Conservation (phyloP, 92 coral and sea anemone species). For the Blastomussa wellsi region DNA sequence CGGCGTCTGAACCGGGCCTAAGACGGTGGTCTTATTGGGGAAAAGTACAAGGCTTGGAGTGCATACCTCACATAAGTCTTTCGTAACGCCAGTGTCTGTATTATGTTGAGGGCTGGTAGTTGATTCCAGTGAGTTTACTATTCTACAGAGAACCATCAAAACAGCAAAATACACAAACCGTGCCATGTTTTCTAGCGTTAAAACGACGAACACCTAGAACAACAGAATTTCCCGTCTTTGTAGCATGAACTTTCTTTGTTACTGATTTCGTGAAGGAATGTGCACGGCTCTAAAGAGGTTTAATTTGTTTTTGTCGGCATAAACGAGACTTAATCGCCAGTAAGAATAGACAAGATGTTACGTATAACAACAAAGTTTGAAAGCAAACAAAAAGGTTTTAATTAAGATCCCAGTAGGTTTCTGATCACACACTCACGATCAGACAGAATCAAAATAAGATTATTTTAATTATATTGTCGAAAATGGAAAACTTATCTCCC, state of each 20-base stretch:
- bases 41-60: too few species aligned
- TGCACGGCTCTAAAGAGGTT: neutral
- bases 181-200: neutral
- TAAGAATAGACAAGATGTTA: too few species aligned
- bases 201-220: neutral
- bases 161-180: neutral
- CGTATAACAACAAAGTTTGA: too few species aligned
- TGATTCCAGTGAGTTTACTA: neutral
- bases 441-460: too few species aligned
- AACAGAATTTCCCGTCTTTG: neutral
- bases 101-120: constrained; percentile 4
- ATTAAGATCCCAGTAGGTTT: too few species aligned
- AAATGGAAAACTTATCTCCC: too few species aligned
- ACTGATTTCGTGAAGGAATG: neutral
- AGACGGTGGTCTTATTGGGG: too few species aligned
- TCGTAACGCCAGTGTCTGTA: neutral
- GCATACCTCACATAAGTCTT: neutral
- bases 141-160: neutral
- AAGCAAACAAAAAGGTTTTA: too few species aligned
- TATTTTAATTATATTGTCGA: too few species aligned
- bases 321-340: too few species aligned
- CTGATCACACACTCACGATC: too few species aligned
- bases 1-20: too few species aligned
- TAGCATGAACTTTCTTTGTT: neutral
- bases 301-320: neutral